A percentile compares a stretch with the other conserved stretches of the same genome.
phyloP scores from a whole-genome alignment of 2,113 vertebrate species.

The Myanophis thanlyinensis region DNA sequence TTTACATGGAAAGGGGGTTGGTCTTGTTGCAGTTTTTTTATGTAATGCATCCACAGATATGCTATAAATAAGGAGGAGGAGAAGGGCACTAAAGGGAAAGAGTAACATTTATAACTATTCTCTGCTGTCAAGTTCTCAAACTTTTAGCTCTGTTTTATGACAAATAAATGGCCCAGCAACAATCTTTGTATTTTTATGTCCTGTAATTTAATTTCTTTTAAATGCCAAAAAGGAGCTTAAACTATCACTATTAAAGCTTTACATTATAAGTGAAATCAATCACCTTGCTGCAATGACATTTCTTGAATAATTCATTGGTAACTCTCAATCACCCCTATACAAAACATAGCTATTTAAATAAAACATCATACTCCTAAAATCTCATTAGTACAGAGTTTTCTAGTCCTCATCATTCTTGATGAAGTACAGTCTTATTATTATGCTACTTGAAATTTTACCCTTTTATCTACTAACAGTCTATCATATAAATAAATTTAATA shows the following conservation, averaged over 20 bases:
- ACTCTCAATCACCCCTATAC: neutral
- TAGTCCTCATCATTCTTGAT: neutral
- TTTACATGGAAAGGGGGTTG: neutral
- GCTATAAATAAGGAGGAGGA: constrained; percentile 17
- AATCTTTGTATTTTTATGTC: neutral
- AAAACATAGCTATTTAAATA: constrained; percentile 14
- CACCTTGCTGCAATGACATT: neutral
- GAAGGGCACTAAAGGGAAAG: neutral
- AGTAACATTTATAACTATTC: neutral
- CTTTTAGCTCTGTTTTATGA: neutral
- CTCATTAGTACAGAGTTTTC: neutral
- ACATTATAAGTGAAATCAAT: constrained; percentile 26
- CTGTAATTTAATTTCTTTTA: constrained; percentile 1
- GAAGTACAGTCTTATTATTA: neutral
- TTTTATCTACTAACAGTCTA: neutral
- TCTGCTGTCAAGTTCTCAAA: constrained; percentile 2
- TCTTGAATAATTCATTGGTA: constrained; percentile 17
- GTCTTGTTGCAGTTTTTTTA: neutral
- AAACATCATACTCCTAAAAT: neutral
- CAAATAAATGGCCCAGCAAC: constrained; percentile 22
- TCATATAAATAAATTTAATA: neutral
- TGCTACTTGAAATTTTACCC: neutral
- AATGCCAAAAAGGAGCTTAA: neutral
- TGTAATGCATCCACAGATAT: neutral
- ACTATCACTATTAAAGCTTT: neutral